Conservation (phyloP, 2,113 vertebrate species). For the Tetrax tetrax region DNA sequence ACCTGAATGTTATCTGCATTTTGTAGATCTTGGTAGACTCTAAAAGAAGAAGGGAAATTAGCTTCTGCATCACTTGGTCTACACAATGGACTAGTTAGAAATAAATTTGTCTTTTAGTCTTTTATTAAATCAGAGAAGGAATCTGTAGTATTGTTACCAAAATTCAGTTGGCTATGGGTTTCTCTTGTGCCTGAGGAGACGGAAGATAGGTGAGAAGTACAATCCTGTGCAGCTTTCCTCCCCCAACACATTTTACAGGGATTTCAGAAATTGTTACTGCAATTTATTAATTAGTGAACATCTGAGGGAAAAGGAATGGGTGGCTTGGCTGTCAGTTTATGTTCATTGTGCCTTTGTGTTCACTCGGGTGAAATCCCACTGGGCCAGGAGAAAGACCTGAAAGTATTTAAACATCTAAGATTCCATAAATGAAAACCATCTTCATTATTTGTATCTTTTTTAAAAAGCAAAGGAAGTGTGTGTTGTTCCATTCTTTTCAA, state of each 20-base stretch:
- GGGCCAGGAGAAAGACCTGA: background rate
- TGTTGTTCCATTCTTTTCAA: background rate
- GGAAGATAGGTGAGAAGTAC: background rate
- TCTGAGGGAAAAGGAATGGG: background rate
- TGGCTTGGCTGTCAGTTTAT: background rate
- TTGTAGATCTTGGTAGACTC: background rate
- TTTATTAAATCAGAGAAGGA: background rate
- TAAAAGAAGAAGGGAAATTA: constrained; percentile 41
- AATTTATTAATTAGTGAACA: background rate
- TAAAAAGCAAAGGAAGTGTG: background rate
- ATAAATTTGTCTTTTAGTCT: constrained; percentile 21
- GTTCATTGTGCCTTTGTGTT: background rate
- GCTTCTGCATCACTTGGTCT: constrained; percentile 30
- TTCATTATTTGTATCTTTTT: background rate
- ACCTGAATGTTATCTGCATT: constrained; percentile 30
- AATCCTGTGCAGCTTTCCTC: background rate
- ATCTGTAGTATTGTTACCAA: background rate
- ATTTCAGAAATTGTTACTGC: background rate
- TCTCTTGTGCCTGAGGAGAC: background rate
- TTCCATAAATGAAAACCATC: background rate
- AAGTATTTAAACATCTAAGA: background rate
- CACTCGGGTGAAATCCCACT: background rate
- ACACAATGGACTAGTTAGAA: constrained; percentile 22
- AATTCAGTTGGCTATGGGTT: background rate
- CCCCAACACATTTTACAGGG: background rate